Base-by-base conservation (phyloP, 2,888 invertebrate genomes). In the Drosophila yooni region DNA sequence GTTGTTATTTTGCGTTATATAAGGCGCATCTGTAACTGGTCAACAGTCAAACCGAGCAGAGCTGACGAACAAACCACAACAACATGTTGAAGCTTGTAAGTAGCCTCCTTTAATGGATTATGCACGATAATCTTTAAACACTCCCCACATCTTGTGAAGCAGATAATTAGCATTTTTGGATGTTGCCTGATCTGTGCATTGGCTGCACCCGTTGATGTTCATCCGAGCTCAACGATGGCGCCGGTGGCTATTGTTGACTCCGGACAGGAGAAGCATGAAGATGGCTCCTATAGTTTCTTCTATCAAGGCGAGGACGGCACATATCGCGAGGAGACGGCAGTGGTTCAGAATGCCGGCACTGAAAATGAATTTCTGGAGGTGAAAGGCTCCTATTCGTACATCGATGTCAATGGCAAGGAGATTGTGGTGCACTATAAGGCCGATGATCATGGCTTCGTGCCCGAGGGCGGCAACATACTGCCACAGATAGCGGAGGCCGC, bases 391-490 rank as follows among this genome's bases (percentile, higher is more conserved):
- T 93, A 93, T 74, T 90, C 91, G 27, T 93, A 92, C 72, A 81
- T 88, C 33, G 93, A 93, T 81, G 79, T 79, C 53, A 81, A 91
- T 66, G 92, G 92, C 70, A 83, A 92, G 63, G 90, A 92, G 66
- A 87, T 92, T 3, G 81, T 90, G n/a, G 93, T 93, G 0, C 83
- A 85, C 56, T 93, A 93, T 54, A 92, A 86, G 46, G 93, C 93
- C 54, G 92, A 92, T 74, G 81, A 92, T 58, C 90, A 87, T 69
- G 93, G 93, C 15, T 93, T 93, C 59, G 92, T 93, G n/a, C 93
- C 93, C 58, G 88, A 91, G 52, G 93, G 93, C 6, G 89, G 80
- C 40, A 85, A 88, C 56, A 93, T 93, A 53, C 70, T 87, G 36
- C 86, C 90, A 21, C 76, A 87, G 61, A 92, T 93, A 54, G 85